Conservation (phyloP, 2,113 vertebrate genomes). For the Eptesicus fuscus region DNA sequence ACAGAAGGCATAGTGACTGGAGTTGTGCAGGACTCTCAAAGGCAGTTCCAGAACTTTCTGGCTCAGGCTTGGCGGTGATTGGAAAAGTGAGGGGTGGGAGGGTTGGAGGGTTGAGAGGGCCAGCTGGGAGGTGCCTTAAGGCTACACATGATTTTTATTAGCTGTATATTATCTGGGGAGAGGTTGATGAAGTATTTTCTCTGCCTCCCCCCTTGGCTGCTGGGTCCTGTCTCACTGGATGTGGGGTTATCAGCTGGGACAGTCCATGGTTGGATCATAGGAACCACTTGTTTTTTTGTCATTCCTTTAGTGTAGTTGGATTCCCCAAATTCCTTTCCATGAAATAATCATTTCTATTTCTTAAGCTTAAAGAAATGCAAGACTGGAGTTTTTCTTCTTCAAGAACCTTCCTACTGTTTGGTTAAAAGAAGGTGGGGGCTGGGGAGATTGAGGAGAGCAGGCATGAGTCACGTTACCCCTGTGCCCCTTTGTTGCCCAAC, state of each 20-base stretch:
- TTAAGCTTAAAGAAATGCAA: not conserved
- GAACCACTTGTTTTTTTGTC: not conserved
- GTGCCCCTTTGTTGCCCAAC: no score
- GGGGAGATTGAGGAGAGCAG: not conserved
- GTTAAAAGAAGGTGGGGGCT: not conserved
- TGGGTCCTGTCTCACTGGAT: no score
- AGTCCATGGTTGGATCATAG: no score
- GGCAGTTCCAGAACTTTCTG: not conserved
- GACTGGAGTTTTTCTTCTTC: not conserved
- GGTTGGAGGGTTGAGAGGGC: not conserved
- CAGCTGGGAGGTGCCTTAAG: not conserved
- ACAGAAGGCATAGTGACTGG: accelerated
- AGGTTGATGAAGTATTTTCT: not conserved
- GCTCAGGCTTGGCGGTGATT: not conserved
- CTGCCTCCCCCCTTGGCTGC: not conserved
- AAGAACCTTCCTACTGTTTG: not conserved
- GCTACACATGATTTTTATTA: not conserved
- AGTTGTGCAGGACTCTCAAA: accelerated
- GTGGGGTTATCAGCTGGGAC: not conserved
- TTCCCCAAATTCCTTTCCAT: not conserved
- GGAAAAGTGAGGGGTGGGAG: not conserved
- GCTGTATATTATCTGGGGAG: not conserved
- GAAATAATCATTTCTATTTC: not conserved
- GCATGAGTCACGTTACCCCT: accelerated
- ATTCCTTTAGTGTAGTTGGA: not conserved